Evolutionary conservation across 1,140 invertebrate species (phyloP), one percentile per base, ranked within the genome.

Genomic region (Archivesica marissinica): DNA sequence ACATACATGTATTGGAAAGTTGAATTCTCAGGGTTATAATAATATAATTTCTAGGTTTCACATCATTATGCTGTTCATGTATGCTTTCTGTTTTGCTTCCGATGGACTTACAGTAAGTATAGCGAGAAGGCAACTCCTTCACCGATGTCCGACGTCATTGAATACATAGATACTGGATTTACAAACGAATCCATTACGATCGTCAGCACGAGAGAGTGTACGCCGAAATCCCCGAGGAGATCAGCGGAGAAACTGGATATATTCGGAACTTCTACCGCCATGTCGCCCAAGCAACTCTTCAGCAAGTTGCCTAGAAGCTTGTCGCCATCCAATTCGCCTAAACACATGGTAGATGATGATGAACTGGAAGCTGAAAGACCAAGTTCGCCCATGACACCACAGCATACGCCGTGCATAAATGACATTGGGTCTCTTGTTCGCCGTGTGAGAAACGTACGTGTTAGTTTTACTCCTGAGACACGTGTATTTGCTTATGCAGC

Each of bases 381-480:
- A 7, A 77, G 70, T 50, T 85, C 82, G 2, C 82, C 82, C 1
- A 85, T 77, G 44, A 68, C 56, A 15, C 81, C 82, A 25, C 75
- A 59, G 25, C 70, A 70, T 59, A 64, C 82, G 6, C 35, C 84
- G 6, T 90, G 89, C 74, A 81, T 90, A 81, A 82, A 85, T 1
- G 89, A 90, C 38, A 83, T 90, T 44, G 86, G 88, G 17, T 85
- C 78, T 6, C 52, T 90, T 38, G 88, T 90, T 50, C 77, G 85
- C 15, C 66, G 88, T 68, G 88, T 90, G 23, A 89, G 86, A 87
- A 90, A 89, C 56, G 87, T 90, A 76, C 87, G 89, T 81, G 78
- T 90, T 80, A 87, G 83, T 20, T 88, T 86, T 74, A 90, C 88
- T n/a, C 88, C 88, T 17, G 89, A 90, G 74, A 90, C 89, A 50